Base-by-base conservation (phyloP, 2,113 vertebrate genomes). In the Brevimyrus niger region DNA sequence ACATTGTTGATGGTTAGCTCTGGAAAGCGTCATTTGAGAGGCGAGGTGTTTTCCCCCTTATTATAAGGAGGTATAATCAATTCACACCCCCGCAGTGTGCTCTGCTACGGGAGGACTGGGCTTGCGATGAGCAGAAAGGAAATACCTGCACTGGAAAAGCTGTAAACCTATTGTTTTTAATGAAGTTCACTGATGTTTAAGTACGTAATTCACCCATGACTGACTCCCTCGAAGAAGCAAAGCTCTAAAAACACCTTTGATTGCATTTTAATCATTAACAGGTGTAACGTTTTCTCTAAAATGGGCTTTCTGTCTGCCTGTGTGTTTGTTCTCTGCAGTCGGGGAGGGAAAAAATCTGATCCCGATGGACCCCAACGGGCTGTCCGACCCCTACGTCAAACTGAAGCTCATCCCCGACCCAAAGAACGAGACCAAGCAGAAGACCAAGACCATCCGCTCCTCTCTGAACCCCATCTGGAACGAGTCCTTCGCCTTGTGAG, bases 321-420 rank as follows among this genome's bases (percentile, higher is more conserved):
- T 58, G 9, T 35, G n/a, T 44, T 15, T 82, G 15, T 89, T 84
- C 76, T 46, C 48, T 61, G 93, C 93, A 99, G 98, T 99, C 92
- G 90, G 93, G 89, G 98, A 99, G 89, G 98, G 97, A 2, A 98
- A 95, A 92, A 99, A 99, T 92, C 93, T 99, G 89, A 99, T 99
- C 92, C 98, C 98, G 69, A 99, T 99, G 98, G 98, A 99, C 93
- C 98, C 98, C 50, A 99, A 99, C 23, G 98, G 98, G 42, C 95
- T 97, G 89, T 99, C 98, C 27, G 98, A 99, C 92, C 98, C 98
- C 0, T 99, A 99, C 0, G 98, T 99, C 86, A 99, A 99, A 92
- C 97, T 99, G 94, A 99, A 99, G 95, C 97, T 99, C 61, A 97
- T 97, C 93, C 98, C 98, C 46, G 98, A 99, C 90, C 98, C 98